Evolutionary conservation across 2,797 vertebrate genomes (phyloP), one percentile per base, ranked within the genome.

Genomic region (Chromis chromis): DNA sequence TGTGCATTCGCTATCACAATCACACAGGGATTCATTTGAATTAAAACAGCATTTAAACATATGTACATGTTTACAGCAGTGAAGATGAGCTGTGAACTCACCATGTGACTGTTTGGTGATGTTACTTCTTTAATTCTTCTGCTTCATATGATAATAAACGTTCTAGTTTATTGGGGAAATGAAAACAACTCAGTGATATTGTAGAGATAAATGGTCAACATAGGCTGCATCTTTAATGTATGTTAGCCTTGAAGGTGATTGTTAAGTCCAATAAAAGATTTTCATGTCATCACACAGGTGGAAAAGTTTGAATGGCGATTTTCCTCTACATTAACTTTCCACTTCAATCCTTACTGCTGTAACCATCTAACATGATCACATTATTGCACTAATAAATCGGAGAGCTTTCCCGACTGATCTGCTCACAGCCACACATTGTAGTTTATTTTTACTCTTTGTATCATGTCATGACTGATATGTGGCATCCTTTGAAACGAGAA

Each of bases 401-500:
- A 60, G 17, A 65, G 3, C 53, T 33, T 28, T 73, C 25, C 49
- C 53, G 24, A 54, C 39, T 44, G 55, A 9, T 31, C 7, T 50
- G 31, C 24, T 76, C 21, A 1, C 58, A 52, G 27, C 44, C 24
- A 10, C 16, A 13, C 6, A 42, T 36, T 36, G 33, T 17, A 2
- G 14, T 17, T 31, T 11, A 10, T 46, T 54, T 64, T 21, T 39
- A 12, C 1, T 25, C 24, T 42, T 59, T 44, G n/a, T 52, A 27
- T 40, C 12, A 10, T 16, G 6, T 46, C 48, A 33, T 65, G 8
- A 68, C 40, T 62, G 8, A 68, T 55, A 21, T 57, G 21, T 36
- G 31, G 11, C 22, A 75, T 63, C 69, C 39, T 68, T 57, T 65
- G 19, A 70, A 65, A 60, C 46, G 11, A 53, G 19, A 71, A 56